Evolutionary conservation across 2,888 invertebrate genomes (phyloP), one percentile per base, ranked within the genome.

Genomic region (Lithophane ornitopus): DNA sequence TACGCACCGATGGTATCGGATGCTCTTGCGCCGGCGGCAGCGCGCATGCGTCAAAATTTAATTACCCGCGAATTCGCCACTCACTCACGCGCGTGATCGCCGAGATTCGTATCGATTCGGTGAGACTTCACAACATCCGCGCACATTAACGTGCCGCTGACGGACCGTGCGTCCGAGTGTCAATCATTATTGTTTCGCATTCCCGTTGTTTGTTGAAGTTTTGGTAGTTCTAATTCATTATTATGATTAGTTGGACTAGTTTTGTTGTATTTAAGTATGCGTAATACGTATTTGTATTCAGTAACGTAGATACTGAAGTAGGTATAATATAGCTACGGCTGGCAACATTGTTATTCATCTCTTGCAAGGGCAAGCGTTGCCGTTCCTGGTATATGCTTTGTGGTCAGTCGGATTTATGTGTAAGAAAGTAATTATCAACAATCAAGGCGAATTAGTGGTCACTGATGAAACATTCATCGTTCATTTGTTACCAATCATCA

Each of bases 41-140:
- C 81, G 84, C 84, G 87, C 85, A 86, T 90, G 92, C 91, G 91
- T 92, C 92, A 91, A 94, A 93, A 94, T 93, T 94, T 94, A 94
- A 95, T 95, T 94, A 94, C 90, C 92, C 90, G 91, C 92, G 87
- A 94, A 94, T 93, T 95, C 90, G 89, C 91, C 91, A 90, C 90
- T 92, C 90, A 89, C 90, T 91, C 91, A 91, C 87, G 88, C 90
- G 88, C 89, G 74, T 80, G 71, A 85, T 82, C 54, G 74, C 72
- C 86, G 82, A 81, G 84, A 90, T 88, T 80, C 77, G 73, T 82
- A 90, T 90, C 89, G 67, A 72, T 46, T 78, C 62, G 52, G 39
- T 26, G 54, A 72, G 73, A 74, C 68, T 81, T 81, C 87, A 87
- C 71, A 80, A 81, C 77, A 79, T 83, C 74, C 73, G 81, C 56